Evolutionary conservation across 1,140 invertebrate species (phyloP).

Genomic region (Homarus americanus): DNA sequence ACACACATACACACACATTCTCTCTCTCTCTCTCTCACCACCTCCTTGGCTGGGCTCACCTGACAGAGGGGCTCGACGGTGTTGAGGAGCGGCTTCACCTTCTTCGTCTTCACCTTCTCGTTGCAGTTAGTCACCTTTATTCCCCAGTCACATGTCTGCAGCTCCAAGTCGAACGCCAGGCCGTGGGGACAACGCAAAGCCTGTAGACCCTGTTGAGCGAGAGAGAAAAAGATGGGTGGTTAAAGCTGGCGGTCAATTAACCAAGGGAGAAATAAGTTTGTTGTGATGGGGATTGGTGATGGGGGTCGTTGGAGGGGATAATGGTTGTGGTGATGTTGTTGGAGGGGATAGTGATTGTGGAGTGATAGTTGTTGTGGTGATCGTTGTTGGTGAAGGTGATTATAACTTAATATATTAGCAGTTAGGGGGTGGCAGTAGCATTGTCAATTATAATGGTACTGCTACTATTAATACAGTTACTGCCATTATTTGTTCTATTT

Average conservation of each 20-base stretch:
- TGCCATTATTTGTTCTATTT: too few species aligned
- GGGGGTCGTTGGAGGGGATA: neutral
- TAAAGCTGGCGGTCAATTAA: neutral
- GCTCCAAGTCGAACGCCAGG: conserved; percentile 95
- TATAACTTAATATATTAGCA: too few species aligned
- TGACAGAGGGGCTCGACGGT: conserved; percentile 94
- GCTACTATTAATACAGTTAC: too few species aligned
- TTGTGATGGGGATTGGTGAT: neutral
- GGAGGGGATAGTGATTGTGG: too few species aligned
- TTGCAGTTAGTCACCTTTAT: conserved; percentile 95
- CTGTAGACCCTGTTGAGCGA: conserved; percentile 87
- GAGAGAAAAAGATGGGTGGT: neutral
- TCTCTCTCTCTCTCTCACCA: too few species aligned
- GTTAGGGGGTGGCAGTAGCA: too few species aligned
- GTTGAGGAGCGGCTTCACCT: conserved; percentile 91
- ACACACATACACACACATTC: too few species aligned
- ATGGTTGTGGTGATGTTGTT: neutral
- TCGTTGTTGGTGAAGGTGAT: too few species aligned
- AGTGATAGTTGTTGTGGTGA: too few species aligned
- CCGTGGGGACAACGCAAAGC: conserved; percentile 95
- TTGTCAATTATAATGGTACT: too few species aligned
- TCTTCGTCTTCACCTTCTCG: conserved; percentile 92
- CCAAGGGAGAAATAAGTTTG: neutral
- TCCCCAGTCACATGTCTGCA: conserved; percentile 98
- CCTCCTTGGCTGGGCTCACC: conserved; percentile 41